These are phyloP conservation scores for Drosophila imparisetae DNA, from an alignment of 2,888 invertebrate species.

Conservation along the genomic window DNA sequence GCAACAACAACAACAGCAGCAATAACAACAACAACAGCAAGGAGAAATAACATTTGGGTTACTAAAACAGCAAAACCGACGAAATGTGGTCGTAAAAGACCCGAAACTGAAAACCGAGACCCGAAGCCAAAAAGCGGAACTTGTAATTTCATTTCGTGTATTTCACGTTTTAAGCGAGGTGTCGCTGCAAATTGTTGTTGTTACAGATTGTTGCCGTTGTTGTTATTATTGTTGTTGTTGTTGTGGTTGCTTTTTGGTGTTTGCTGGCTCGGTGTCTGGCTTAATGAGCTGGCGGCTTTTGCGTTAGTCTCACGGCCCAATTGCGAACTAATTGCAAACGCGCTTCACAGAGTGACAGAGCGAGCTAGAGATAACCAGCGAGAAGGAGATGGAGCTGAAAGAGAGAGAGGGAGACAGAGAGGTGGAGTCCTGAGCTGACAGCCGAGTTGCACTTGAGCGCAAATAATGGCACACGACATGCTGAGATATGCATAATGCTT, in stretches of 20 bases:
- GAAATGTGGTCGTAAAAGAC: slow-evolving; percentile 23
- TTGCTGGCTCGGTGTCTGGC: slow-evolving; percentile 22
- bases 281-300: slow-evolving; percentile 73
- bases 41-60: slow-evolving; percentile 73
- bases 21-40: slow-evolving; percentile 2
- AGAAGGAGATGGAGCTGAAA: background rate
- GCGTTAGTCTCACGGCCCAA: slow-evolving; percentile 77
- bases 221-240: slow-evolving; percentile 24
- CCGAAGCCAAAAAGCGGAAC: slow-evolving; percentile 72
- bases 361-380: background rate
- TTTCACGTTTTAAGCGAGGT: slow-evolving; percentile 70
- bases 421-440: slow-evolving; percentile 51
- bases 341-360: slow-evolving; percentile 38
- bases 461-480: slow-evolving; percentile 71
- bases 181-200: slow-evolving; percentile 37
- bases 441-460: slow-evolving; percentile 66
- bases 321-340: slow-evolving; percentile 78
- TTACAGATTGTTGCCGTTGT: slow-evolving; percentile 14
- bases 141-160: slow-evolving; percentile 75
- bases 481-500: background rate
- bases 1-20: background rate
- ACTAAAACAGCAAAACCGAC: slow-evolving; percentile 67
- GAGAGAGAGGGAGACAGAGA: background rate
- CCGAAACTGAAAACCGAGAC: slow-evolving; percentile 35
- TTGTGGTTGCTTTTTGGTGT: slow-evolving; percentile 24